Base-by-base conservation (phyloP, 2,888 invertebrate species). In the Muscina levida region DNA sequence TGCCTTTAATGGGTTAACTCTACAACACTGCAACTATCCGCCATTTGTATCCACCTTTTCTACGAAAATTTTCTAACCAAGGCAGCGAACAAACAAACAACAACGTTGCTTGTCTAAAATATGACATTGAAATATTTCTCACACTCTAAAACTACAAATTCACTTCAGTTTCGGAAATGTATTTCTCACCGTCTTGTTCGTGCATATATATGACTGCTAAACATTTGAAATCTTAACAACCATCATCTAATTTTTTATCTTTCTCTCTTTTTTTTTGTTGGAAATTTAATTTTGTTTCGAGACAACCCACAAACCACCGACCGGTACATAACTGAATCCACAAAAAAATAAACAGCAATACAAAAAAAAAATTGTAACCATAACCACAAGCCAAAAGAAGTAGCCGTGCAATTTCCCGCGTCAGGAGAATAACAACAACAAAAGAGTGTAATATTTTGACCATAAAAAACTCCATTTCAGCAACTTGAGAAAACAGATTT, bases 181-280 rank as follows among this genome's bases (percentile, higher is more conserved):
- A 51, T 72, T 77, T 78, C 77, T 39, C 73, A 73, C 72, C 80
- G 71, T 79, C n/a, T n/a, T 31, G 31, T 31, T 31, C 8, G 31
- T 8, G 31, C 31, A 8, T 31, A 31, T 31, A 31, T 31, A 3
- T 5, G 4, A 31, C 4, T 8, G 31, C 31, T 31, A 31, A 83
- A 81, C 82, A 79, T 82, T 80, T 84, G 82, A 84, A 85, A 84
- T 85, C 83, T 82, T 59, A 78, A 71, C 75, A 31, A 31, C 31
- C 31, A 82, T 80, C 79, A 83, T 85, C 83, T n/a, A n/a, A n/a
- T n/a, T n/a, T n/a, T n/a, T n/a, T n/a, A n/a, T n/a, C n/a, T n/a
- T n/a, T n/a, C n/a, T n/a, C n/a, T n/a, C n/a, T n/a, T 83, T 85
- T 44, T 71, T 68, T n/a, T 42, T 83, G 77, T 79, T 83, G 77